Evolutionary conservation across 2,888 invertebrate species (phyloP).

Genomic region (Tholera decimalis): DNA sequence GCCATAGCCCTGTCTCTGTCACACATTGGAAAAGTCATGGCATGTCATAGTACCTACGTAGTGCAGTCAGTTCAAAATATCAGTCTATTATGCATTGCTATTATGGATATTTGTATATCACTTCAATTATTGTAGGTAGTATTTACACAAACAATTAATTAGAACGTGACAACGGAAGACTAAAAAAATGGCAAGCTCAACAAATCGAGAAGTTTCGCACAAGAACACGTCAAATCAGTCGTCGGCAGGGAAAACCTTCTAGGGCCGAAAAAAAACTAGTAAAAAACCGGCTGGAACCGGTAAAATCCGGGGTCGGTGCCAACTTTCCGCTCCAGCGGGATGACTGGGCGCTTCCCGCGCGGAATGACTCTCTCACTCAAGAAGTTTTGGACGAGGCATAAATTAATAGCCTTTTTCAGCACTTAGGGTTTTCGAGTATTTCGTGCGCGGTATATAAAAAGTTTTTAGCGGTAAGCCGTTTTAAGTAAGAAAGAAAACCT

Average conservation of each 20-base stretch:
- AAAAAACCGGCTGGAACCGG: constrained; percentile 69
- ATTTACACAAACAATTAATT: constrained; percentile 49
- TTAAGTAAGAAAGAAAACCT: neutral
- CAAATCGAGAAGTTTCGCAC: constrained; percentile 53
- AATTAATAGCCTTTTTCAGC: constrained; percentile 57
- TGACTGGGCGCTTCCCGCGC: constrained; percentile 74
- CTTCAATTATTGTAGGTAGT: neutral
- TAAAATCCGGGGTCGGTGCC: constrained; percentile 76
- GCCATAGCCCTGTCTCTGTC: no score
- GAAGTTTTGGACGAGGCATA: constrained; percentile 72
- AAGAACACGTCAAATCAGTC: constrained; percentile 67
- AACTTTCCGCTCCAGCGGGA: constrained; percentile 73
- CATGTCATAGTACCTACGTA: neutral
- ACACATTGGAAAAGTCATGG: no score
- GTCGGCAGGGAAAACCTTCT: constrained; percentile 52
- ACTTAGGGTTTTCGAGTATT: constrained; percentile 12
- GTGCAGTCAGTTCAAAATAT: neutral
- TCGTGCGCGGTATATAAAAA: neutral
- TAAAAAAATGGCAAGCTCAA: constrained; percentile 43
- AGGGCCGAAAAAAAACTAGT: constrained; percentile 55
- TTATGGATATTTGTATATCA: neutral
- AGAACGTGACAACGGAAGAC: constrained; percentile 17
- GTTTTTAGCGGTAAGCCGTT: neutral
- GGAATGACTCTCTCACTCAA: constrained; percentile 67
- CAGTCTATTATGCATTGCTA: no score